Percentiles rank a stretch among this genome's conserved stretches.
Evolutionary conservation across 30 jellyfish, hydroid and myxozoan species (phyloP).

Genomic region (Aurelia coerulea): DNA sequence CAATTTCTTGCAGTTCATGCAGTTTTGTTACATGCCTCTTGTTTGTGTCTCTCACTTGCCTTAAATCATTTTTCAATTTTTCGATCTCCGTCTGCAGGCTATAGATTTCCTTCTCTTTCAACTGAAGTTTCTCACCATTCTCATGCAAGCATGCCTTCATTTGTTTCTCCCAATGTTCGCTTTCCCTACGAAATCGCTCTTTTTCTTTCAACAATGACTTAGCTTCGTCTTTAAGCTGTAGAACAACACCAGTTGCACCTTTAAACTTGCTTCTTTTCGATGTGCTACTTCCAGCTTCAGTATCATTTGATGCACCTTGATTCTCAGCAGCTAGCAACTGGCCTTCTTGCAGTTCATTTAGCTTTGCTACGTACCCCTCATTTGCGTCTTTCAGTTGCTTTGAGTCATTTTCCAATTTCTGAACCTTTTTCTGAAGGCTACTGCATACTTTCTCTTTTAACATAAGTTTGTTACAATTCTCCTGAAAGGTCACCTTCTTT

Average conservation of each 20-base stretch:
- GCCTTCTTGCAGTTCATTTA: neutral
- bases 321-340: neutral
- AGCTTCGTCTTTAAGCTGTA: neutral
- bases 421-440: neutral
- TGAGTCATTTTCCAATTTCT: neutral
- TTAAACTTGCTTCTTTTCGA: neutral
- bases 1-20: no score
- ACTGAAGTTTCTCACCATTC: neutral
- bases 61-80: no score
- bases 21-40: neutral
- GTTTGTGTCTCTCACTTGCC: no score
- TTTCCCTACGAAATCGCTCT: constrained; percentile 4
- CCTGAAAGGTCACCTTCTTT: neutral
- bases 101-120: neutral
- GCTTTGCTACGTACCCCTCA: neutral
- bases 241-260: neutral
- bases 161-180: neutral
- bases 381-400: neutral
- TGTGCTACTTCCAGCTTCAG: neutral
- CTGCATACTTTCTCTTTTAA: constrained; percentile 1
- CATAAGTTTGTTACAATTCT: neutral
- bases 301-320: neutral
- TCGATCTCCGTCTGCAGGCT: neutral
- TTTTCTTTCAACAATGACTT: neutral
- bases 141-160: neutral